phyloP scores from a whole-genome alignment of 2,888 invertebrate species.

The Parnassius apollo region DNA sequence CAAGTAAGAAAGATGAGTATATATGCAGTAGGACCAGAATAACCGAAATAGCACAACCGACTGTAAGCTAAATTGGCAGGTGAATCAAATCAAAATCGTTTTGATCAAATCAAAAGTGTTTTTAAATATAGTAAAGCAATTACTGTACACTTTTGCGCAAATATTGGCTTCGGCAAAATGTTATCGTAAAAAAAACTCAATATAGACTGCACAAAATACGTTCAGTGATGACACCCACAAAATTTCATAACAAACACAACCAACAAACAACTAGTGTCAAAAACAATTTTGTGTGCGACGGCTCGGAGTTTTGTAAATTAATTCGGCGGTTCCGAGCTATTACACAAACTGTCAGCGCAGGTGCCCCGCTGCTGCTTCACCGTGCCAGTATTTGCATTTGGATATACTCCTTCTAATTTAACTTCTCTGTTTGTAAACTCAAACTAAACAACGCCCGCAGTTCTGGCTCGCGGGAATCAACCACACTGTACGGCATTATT shows the following conservation, averaged over 20 bases:
- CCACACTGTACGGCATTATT: slow-evolving; percentile 38
- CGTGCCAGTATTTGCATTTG: slow-evolving; percentile 62
- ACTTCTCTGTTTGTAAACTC: slow-evolving; percentile 65
- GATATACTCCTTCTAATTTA: slow-evolving; percentile 73
- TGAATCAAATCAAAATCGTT: no score
- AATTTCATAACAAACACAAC: slow-evolving; percentile 32
- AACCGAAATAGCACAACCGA: no score
- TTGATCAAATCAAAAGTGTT: no score
- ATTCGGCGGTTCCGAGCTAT: slow-evolving; percentile 75
- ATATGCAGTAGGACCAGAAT: no score
- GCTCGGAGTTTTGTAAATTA: slow-evolving; percentile 75
- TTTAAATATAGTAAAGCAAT: no score
- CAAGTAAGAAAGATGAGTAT: no score
- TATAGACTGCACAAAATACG: background rate
- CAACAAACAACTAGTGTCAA: slow-evolving; percentile 55
- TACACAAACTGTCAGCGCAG: slow-evolving; percentile 76
- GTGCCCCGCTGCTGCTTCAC: slow-evolving; percentile 55
- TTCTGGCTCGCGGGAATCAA: slow-evolving; percentile 41
- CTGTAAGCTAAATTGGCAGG: no score
- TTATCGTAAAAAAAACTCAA: no score
- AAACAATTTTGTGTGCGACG: slow-evolving; percentile 66
- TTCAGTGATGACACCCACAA: background rate
- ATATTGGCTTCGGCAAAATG: no score
- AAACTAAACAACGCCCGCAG: slow-evolving; percentile 59
- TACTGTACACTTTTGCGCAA: no score